Evolutionary conservation across 2,797 vertebrate species (phyloP), one percentile per base, ranked within the genome.

Genomic region (Geotrypetes seraphini): DNA sequence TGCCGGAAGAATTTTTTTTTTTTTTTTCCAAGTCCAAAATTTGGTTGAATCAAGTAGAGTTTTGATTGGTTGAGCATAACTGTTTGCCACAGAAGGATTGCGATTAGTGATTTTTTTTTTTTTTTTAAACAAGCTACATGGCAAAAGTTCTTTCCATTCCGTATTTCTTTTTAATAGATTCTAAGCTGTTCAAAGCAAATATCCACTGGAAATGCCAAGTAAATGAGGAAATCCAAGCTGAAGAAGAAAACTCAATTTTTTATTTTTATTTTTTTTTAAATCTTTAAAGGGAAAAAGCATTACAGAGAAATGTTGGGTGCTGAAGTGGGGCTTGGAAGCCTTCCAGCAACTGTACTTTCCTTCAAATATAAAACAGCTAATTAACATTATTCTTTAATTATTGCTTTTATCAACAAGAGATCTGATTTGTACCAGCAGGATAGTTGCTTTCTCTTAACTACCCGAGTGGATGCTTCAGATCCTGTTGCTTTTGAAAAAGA

Each of bases 351-450:
- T 3, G 7, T 53, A 12, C 76, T 71, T 29, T 53, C 66, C 50
- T 60, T 75, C 74, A 33, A 72, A 74, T 69, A 75, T n/a, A 65
- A 75, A 73, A 69, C 67, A 64, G 74, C 81, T 87, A 86, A 87
- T 85, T 86, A 84, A 80, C 78, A 84, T 84, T 78, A 79, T 85
- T 83, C 80, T 84, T 81, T 84, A 84, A 85, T 85, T 84, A 85
- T 83, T 83, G 77, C 80, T 66, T 83, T 75, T 75, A 73, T 81
- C 76, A 84, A 78, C 77, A 60, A 81, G 79, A 76, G 75, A 76
- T 79, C 79, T 83, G 75, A 68, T 83, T 78, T 78, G 57, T 71
- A 74, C 59, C 78, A 84, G 80, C 79, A 80, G 80, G 79, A 33
- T 67, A 60, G 71, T 66, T 41, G 55, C 64, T 64, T 66, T 68